phyloP scores from a whole-genome alignment of 1,140 invertebrate genomes.

The Formica exsecta region DNA sequence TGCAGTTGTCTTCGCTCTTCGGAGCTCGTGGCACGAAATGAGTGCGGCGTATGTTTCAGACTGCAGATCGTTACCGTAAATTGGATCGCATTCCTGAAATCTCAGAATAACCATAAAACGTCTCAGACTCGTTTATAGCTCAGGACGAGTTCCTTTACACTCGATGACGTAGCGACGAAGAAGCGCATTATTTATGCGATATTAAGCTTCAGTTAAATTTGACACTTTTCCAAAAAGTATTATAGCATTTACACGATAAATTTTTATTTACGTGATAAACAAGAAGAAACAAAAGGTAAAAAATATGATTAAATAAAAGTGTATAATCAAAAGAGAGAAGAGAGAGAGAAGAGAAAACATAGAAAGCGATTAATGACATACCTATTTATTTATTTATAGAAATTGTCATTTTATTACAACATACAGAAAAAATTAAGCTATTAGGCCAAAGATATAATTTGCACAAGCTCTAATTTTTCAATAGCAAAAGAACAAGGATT shows the following conservation, averaged over 20 bases:
- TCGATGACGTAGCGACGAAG: slow-evolving; percentile 5
- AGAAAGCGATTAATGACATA: not conserved
- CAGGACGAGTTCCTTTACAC: not conserved
- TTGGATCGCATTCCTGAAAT: slow-evolving; percentile 79
- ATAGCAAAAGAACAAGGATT: not conserved
- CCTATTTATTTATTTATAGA: not conserved
- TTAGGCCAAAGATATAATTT: not conserved
- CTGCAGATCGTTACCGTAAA: slow-evolving; percentile 77
- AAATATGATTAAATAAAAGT: not conserved
- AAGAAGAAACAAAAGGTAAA: not conserved
- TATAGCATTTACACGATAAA: not conserved
- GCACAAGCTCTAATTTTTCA: not conserved
- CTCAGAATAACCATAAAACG: slow-evolving; percentile 69
- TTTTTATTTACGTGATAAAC: not conserved
- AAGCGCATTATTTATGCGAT: not conserved
- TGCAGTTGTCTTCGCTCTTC: slow-evolving; percentile 36
- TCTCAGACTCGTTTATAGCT: slow-evolving; percentile 16
- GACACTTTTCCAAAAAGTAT: not conserved
- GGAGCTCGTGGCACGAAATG: not conserved
- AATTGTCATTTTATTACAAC: too few relatives aligned
- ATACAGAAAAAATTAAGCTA: not conserved
- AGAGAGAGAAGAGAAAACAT: not conserved
- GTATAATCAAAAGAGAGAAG: not conserved
- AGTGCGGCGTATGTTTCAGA: slow-evolving; percentile 14
- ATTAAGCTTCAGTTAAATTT: not conserved